A percentile compares a stretch with the other conserved stretches of the same genome.
These are phyloP conservation scores for Muricea muricata DNA, from an alignment of 92 coral and sea anemone species.

Conservation along the genomic window DNA sequence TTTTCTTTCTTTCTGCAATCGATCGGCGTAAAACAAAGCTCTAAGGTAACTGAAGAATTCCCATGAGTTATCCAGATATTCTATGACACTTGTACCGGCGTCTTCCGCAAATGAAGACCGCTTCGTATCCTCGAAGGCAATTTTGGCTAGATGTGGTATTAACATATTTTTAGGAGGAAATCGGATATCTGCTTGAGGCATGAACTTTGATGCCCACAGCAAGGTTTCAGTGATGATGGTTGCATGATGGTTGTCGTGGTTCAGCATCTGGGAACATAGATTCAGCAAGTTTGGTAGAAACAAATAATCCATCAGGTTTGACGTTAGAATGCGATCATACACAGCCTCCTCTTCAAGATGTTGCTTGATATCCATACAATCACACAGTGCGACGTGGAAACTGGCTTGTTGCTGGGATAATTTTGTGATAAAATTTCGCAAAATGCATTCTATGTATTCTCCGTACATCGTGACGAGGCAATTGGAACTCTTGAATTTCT, in stretches of 20 bases:
- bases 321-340: no score
- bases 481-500: conserved; percentile 25
- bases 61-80: conserved; percentile 6
- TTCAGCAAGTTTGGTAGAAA: conserved; percentile 70
- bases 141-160: neutral
- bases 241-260: conserved; percentile 48
- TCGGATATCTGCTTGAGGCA: neutral
- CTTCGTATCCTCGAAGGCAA: conserved; percentile 61
- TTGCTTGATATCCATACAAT: no score
- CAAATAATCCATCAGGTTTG: no score
- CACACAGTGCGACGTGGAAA: no score
- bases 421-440: no score
- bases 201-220: conserved; percentile 43
- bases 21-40: conserved; percentile 9
- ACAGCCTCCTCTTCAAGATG: no score
- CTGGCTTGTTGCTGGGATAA: no score
- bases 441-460: no score
- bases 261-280: conserved; percentile 50
- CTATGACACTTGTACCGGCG: conserved; percentile 8
- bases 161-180: neutral
- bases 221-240: conserved; percentile 66
- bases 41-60: conserved; percentile 26
- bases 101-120: conserved; percentile 41
- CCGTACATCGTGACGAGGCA: no score
- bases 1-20: neutral